Base-by-base conservation (phyloP, 2,888 invertebrate species). In the Dromius quadrimaculatus region DNA sequence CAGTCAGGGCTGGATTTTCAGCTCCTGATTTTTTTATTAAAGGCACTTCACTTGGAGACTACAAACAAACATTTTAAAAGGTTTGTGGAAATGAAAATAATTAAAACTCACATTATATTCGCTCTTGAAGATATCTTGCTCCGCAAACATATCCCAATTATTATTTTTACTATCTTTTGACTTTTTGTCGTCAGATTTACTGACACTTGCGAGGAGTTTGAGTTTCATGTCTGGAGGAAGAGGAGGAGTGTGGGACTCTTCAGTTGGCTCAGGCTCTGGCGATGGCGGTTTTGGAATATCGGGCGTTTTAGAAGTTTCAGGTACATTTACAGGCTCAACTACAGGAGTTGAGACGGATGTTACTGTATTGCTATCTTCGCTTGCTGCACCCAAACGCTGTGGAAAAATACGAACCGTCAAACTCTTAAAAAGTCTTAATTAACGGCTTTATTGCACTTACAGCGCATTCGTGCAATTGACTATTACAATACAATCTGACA, bases 71-170 rank as follows among this genome's bases (percentile, higher is more conserved):
- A 22, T 47, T 38, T 11, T 20, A 11, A 22, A 47, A 47, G 5
- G 70, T 57, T 38, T 4, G 36, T 66, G 23, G 50, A 61, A 6
- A 36, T 11, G 2, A 36, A 63, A 71, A 38, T 13, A 45, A 71
- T 71, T 15, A 65, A 61, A 59, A 79, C 78, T 79, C 77, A 82
- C 82, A 75, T 74, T 77, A 50, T 79, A 78, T 72, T 79, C 80
- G 28, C 76, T 78, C 74, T 81, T 83, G 81, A 94, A 93, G 81
- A 92, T 92, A 78, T 94, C 93, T 74, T 93, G 92, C 78, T 97
- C 96, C 36, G 97, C 95, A 84, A 96, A 94, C 92, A 94, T 94
- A 78, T 94, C 94, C 92, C 93, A 93, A 76, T 92, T 90, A 9
- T 87, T 84, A n/a, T 85, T 82, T 77, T 88, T 88, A 15, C 72